Conservation (phyloP, 2,888 invertebrate genomes). For the Lepidocyrtoides sp. region DNA sequence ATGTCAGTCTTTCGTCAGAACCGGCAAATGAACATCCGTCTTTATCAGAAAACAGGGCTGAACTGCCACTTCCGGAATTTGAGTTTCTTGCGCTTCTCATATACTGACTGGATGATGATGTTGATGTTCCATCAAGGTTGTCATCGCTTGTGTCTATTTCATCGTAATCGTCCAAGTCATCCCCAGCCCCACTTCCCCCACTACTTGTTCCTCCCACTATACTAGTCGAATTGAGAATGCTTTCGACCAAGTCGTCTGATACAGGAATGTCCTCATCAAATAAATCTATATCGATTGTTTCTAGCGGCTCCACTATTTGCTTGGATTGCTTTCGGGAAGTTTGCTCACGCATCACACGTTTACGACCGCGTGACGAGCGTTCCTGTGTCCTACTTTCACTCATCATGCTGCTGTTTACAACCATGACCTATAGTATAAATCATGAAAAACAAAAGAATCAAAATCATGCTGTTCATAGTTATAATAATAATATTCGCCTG, state of each 20-base stretch:
- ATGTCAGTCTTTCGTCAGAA: conserved; percentile 71
- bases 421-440: conserved; percentile 81
- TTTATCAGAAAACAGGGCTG: conserved; percentile 69
- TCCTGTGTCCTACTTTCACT: conserved; percentile 84
- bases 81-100: conserved; percentile 70
- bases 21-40: conserved; percentile 63
- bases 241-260: conserved; percentile 67
- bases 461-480: neutral
- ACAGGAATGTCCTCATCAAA: conserved; percentile 84
- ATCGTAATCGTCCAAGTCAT: conserved; percentile 83
- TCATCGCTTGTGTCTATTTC: conserved; percentile 83
- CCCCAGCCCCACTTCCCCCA: conserved; percentile 81
- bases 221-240: conserved; percentile 78
- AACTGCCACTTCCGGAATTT: conserved; percentile 78
- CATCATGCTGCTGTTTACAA: conserved; percentile 83
- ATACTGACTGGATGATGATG: conserved; percentile 83
- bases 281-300: conserved; percentile 76
- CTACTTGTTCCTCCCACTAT: conserved; percentile 70
- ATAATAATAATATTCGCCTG: neutral
- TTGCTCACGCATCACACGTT: conserved; percentile 79
- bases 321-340: conserved; percentile 72
- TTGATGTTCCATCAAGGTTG: conserved; percentile 83
- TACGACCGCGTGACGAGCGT: conserved; percentile 83
- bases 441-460: neutral
- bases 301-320: conserved; percentile 63